These are phyloP conservation scores for Perodicticus potto DNA, from an alignment of 2,797 vertebrate species.

Conservation along the genomic window DNA sequence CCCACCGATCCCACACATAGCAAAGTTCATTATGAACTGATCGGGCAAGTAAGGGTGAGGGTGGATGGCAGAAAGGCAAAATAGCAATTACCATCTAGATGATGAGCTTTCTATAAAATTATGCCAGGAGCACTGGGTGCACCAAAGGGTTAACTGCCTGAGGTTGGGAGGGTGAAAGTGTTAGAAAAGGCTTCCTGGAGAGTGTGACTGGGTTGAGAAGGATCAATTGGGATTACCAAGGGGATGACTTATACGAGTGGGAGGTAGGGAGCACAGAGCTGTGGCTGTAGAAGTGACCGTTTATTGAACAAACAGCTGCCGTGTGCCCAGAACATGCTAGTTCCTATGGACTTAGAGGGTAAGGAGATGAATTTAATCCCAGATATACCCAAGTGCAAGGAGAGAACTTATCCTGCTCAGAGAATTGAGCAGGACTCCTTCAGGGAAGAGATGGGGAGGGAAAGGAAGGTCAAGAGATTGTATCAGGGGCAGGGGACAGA, in stretches of 20 bases:
- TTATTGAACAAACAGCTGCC: neutral
- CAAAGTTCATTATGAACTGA: neutral
- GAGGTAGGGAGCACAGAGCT: fast-evolving
- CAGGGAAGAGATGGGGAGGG: too few species aligned
- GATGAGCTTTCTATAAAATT: neutral
- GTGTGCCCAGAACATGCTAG: neutral
- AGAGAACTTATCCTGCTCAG: neutral
- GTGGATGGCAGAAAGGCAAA: neutral
- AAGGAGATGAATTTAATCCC: neutral
- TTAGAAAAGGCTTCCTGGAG: neutral
- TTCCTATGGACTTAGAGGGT: neutral
- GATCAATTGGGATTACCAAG: neutral
- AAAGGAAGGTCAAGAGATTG: neutral
- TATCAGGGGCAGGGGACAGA: neutral
- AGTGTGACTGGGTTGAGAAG: neutral
- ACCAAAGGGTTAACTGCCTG: neutral
- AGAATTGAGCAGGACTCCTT: neutral
- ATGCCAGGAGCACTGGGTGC: neutral
- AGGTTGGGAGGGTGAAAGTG: neutral
- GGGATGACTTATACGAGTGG: neutral
- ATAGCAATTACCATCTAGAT: neutral
- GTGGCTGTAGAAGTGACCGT: neutral
- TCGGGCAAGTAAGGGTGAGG: neutral
- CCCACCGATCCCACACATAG: neutral
- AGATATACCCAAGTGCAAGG: neutral